Evolutionary conservation across 2,113 vertebrate species (phyloP), one percentile per base, ranked within the genome.

Genomic region (Tauraco erythrolophus): DNA sequence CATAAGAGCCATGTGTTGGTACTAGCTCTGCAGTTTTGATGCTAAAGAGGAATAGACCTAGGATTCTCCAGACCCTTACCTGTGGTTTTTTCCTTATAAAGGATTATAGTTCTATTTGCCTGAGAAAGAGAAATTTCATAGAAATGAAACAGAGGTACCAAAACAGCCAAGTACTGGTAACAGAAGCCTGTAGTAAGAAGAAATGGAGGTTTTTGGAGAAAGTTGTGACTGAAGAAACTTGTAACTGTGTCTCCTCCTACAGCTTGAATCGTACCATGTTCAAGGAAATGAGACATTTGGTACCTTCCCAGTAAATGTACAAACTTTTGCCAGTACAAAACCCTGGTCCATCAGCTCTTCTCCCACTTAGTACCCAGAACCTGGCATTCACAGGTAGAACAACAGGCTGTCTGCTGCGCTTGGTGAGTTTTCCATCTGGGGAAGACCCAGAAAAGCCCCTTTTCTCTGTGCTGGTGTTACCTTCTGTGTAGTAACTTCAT

Each of bases 1-100:
- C 1, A 0, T 2, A 28, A 22, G 41, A 77, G 24, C 30, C 2
- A 0, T 2, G 43, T 5, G 33, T 3, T 35, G 80, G 57, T 4
- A 56, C 14, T 11, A 19, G 33, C 27, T 72, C 54, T 69, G 66
- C 35, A 41, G 28, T 27, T n/a, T 10, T 24, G 56, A 11, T 66
- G 50, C 60, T 72, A 10, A 51, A 84, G 18, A 45, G 17, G 43
- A 62, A 68, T 0, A 14, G 43, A 74, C 7, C 35, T 22, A 21
- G 39, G 28, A 48, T 35, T 13, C 33, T 62, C 41, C 87, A 31
- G n/a, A 60, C 16, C 2, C 19, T 53, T 43, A 57, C 10, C 14
- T 84, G 72, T 33, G 4, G 0, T 46, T 30, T 33, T 68, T 48
- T 50, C 19, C 7, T 14, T 31, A 6, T 7, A 57, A 46, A 74